Evolutionary conservation across 2,888 invertebrate species (phyloP), one percentile per base, ranked within the genome.

Genomic region (Euphydryas editha): DNA sequence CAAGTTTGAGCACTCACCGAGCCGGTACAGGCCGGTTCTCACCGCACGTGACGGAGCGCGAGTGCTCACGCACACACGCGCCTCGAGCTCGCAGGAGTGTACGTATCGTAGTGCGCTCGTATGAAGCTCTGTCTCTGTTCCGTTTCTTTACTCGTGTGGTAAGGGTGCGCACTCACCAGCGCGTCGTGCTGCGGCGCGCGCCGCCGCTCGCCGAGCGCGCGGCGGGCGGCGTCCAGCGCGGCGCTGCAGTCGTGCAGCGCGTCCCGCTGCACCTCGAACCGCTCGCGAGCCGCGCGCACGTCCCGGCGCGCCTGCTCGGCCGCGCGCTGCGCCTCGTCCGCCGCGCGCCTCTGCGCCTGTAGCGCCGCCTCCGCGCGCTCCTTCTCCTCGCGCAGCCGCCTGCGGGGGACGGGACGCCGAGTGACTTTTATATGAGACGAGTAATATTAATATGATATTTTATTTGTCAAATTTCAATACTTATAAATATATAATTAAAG

Each of bases 311-410:
- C 42, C 5, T n/a, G 39, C 3, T 44, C 4, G 6, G 88, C 90
- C 0, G 94, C 94, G 82, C 95, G 94, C 84, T 96, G 95, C 76
- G 96, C 92, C 93, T 92, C 1, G 95, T 92, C 92, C 2, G 95
- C 93, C 86, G 79, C 37, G 93, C 93, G 56, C 83, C 85, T 15
- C 95, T 94, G 39, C 37, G 15, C 11, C 8, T 15, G 13, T 42
- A 5, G 30, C 20, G 81, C 82, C 39, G 79, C 82, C 18, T 46
- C 18, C 10, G 46, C 46, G 64, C 73, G 20, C 87, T 77, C 62
- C 76, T 75, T 42, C 83, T 17, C 17, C 18, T 46, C 46, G 46
- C 46, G 46, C 17, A 46, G 46, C 2, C 17, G 18, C 2, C 46
- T 46, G 46, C 17, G 46, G 46, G n/a, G 17, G 11, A 18, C 17